Conservation (phyloP, 2,113 vertebrate species). For the Leucoraja erinaceus region DNA sequence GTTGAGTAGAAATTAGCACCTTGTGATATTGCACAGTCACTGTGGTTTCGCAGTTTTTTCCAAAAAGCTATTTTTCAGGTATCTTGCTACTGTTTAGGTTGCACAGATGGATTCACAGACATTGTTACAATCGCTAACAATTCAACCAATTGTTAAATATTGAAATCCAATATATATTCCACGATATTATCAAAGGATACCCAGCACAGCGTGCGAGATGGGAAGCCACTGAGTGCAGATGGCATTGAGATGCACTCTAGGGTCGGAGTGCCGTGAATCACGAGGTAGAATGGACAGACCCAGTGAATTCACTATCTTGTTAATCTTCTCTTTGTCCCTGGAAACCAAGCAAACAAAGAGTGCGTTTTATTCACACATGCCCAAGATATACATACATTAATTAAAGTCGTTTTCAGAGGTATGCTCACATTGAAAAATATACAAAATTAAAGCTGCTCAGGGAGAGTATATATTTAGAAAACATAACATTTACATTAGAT, state of each 20-base stretch:
- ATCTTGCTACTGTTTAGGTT: neutral
- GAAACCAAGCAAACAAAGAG: conserved; percentile 18
- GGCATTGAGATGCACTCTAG: conserved; percentile 84
- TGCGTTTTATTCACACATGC: neutral
- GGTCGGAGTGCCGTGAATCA: conserved; percentile 78
- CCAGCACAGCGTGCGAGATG: conserved; percentile 78
- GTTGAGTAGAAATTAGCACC: neutral
- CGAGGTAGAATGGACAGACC: conserved; percentile 73
- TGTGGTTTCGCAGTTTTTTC: neutral
- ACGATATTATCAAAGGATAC: conserved; percentile 69
- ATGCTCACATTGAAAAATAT: neutral
- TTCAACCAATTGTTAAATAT: neutral
- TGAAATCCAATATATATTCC: neutral
- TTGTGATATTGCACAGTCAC: neutral
- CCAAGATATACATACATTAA: conserved; percentile 15
- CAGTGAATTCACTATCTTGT: conserved; percentile 81
- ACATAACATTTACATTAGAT: neutral
- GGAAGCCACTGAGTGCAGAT: conserved; percentile 94
- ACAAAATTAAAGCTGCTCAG: neutral
- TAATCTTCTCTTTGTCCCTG: conserved; percentile 89
- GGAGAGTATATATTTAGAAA: neutral
- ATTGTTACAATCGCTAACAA: conserved; percentile 16
- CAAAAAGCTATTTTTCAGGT: neutral
- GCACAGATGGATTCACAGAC: neutral
- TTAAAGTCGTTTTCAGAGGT: neutral